Evolutionary conservation across 2,888 invertebrate species (phyloP).

Genomic region (Amphipyra berbera): DNA sequence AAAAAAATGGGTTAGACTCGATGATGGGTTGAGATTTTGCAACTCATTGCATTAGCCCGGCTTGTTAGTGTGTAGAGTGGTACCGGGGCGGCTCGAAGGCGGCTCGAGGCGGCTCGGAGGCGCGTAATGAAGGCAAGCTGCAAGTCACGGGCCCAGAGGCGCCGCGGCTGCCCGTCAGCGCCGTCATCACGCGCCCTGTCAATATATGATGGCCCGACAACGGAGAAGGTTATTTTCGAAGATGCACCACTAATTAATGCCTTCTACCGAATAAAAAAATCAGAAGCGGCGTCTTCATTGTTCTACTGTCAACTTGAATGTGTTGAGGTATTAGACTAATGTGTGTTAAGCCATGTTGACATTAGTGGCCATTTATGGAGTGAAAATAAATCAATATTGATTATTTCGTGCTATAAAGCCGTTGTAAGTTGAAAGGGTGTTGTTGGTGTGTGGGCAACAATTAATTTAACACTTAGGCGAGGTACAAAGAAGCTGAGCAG

Average conservation of each 20-base stretch:
- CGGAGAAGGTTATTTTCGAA: conserved; percentile 87
- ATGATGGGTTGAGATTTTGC: conserved; percentile 77
- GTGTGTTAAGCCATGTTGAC: conserved; percentile 56
- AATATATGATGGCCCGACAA: conserved; percentile 84
- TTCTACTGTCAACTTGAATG: conserved; percentile 78
- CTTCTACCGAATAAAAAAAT: conserved; percentile 78
- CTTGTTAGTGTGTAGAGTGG: conserved; percentile 83
- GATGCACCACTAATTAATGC: conserved; percentile 87
- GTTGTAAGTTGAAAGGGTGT: conserved; percentile 58
- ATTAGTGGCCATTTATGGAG: conserved; percentile 49
- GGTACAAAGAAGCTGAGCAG: conserved; percentile 65
- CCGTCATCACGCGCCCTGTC: conserved; percentile 84
- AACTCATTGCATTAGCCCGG: conserved; percentile 89
- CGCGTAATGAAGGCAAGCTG: conserved; percentile 85
- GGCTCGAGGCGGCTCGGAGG: conserved; percentile 64
- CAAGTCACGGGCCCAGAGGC: conserved; percentile 85
- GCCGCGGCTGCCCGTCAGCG: conserved; percentile 80
- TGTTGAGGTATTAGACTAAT: conserved; percentile 66
- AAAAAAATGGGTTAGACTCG: conserved; percentile 55
- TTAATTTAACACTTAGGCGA: conserved; percentile 82
- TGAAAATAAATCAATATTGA: conserved; percentile 57
- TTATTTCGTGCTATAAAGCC: conserved; percentile 50
- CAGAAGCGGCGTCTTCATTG: conserved; percentile 80
- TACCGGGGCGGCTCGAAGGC: conserved; percentile 46
- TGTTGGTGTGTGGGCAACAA: conserved; percentile 72